Percentiles rank a stretch among this genome's conserved stretches.
phyloP scores from a whole-genome alignment of 64 coral and sea anemone species.

The Montipora sp. region DNA sequence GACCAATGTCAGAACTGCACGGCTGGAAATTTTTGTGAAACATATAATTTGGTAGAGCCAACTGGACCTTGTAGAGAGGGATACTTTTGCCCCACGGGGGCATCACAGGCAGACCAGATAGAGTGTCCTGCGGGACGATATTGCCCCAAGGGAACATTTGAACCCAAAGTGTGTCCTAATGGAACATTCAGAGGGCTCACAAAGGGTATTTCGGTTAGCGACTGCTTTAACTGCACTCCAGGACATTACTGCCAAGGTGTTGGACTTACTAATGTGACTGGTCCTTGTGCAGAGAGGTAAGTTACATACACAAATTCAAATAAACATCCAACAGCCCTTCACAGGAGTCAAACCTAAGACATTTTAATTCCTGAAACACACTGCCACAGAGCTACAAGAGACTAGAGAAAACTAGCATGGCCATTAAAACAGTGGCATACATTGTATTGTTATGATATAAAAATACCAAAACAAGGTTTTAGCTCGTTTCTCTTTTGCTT shows the following conservation, averaged over 20 bases:
- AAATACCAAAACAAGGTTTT: too few species aligned
- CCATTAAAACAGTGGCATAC: too few species aligned
- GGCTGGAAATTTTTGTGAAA: constrained; percentile 79
- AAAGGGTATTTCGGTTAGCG: constrained; percentile 60
- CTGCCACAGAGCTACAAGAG: too few species aligned
- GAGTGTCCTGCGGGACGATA: constrained; percentile 85
- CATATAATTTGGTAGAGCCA: constrained; percentile 72
- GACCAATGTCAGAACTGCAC: constrained; percentile 95
- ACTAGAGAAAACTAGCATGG: too few species aligned
- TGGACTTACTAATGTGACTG: constrained; percentile 76
- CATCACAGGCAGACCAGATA: constrained; percentile 78
- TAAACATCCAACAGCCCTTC: not conserved
- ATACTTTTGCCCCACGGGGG: constrained; percentile 84
- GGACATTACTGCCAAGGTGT: constrained; percentile 89
- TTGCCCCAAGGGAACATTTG: constrained; percentile 75
- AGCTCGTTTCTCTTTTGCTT: too few species aligned
- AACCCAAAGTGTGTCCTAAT: constrained; percentile 67
- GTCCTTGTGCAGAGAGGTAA: constrained; percentile 95
- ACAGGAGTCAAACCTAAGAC: too few species aligned
- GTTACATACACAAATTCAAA: not conserved
- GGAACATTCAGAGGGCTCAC: constrained; percentile 89
- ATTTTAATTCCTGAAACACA: too few species aligned
- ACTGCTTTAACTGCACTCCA: constrained; percentile 91
- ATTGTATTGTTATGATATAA: too few species aligned
- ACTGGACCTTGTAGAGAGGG: constrained; percentile 77